Evolutionary conservation across 2,113 vertebrate species (phyloP), one percentile per base, ranked within the genome.

Genomic region (Archocentrus centrarchus): DNA sequence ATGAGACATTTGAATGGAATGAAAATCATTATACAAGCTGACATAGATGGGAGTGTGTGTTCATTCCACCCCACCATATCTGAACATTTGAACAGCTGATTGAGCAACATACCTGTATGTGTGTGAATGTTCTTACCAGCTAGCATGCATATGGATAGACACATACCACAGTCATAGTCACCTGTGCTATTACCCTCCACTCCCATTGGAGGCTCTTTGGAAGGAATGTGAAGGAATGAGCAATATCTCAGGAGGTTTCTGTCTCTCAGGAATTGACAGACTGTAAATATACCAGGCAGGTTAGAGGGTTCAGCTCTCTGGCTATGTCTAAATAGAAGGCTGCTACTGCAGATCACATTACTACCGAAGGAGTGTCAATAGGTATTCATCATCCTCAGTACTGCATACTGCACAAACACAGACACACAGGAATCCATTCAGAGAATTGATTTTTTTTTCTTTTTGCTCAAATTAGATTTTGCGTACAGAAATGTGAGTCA

Each of bases 171-270:
- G 75, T 64, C 86, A 62, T 15, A n/a, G 86, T 83, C 77, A 90
- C 88, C 88, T 90, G 82, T 70, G 32, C n/a, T 77, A 81, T 88
- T 83, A 80, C 75, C 35, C 35, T 73, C 66, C 53, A 57, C 59
- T 44, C 77, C 84, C 55, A 63, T 68, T 44, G 14, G 41, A 77
- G 27, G 60, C 64, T 81, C 2, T 82, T 44, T 73, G 57, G 27
- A 75, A 86, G 61, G 81, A 91, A 91, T 94, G 87, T 59, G 32
- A 84, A 39, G 47, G 37, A 82, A 30, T 47, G 63, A 86, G 64
- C 35, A 75, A 79, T 2, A 47, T 68, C 75, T 85, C 80, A 70
- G 20, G 37, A 32, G 47, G 35, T 61, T 61, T 85, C 14, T 77
- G 64, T 80, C 66, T 86, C 63, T 84, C 66, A 58, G 64, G 75